These are phyloP conservation scores for Clostera curtula DNA, from an alignment of 2,888 invertebrate species.

Conservation along the genomic window DNA sequence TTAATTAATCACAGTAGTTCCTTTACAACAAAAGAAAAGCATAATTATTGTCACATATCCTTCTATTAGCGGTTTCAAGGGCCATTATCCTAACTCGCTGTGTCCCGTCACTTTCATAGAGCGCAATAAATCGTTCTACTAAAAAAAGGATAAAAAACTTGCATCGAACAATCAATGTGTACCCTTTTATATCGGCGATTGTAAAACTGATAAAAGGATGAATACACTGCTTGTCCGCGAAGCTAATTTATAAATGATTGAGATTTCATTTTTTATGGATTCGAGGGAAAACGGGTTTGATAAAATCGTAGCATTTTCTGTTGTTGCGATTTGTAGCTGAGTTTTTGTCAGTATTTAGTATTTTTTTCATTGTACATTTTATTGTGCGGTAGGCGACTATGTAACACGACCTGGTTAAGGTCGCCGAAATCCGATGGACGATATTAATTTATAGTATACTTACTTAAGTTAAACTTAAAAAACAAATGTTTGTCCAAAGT, in stretches of 20 bases:
- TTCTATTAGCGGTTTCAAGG: constrained; percentile 44
- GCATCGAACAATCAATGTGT: constrained; percentile 52
- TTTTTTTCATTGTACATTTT: too few relatives aligned
- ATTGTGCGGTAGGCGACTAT: too few relatives aligned
- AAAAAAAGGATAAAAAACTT: constrained; percentile 46
- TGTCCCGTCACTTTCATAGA: constrained; percentile 33
- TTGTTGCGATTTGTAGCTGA: constrained; percentile 1
- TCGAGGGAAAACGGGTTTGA: constrained; percentile 22
- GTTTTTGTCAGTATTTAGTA: too few relatives aligned
- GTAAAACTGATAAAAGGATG: constrained; percentile 68
- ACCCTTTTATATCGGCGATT: constrained; percentile 69
- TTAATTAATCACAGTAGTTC: too few relatives aligned
- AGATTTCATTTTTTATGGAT: constrained; percentile 60
- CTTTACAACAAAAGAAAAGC: constrained; percentile 7
- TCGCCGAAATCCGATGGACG: too few relatives aligned
- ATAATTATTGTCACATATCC: constrained; percentile 12
- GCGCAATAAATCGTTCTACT: constrained; percentile 51
- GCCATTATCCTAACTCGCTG: constrained; percentile 40
- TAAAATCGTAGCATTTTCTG: constrained; percentile 13
- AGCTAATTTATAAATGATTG: constrained; percentile 74
- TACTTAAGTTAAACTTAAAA: too few relatives aligned
- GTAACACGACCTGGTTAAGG: too few relatives aligned
- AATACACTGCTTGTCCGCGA: constrained; percentile 64
- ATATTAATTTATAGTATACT: too few relatives aligned
- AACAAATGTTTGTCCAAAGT: too few relatives aligned